Evolutionary conservation across 2,797 vertebrate species (phyloP), one percentile per base, ranked within the genome.

Genomic region (Acomys russatus): DNA sequence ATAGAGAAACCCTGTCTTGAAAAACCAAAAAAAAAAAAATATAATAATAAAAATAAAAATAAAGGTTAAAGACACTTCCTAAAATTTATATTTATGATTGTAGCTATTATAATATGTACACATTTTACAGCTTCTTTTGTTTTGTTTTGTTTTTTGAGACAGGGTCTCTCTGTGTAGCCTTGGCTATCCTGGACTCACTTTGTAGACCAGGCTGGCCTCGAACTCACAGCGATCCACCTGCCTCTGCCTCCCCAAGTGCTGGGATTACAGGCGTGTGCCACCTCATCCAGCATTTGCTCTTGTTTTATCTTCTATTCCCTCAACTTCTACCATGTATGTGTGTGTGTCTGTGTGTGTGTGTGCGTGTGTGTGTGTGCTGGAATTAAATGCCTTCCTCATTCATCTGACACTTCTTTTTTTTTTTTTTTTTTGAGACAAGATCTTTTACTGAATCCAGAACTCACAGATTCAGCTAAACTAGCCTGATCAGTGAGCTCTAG

Each of bases 71-170:
- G 64, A 74, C 17, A 84, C 63, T 71, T 93, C 70, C 86, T 92
- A 80, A 73, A 70, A 88, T 88, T 86, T 82, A 44, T 94, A 88
- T 88, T 86, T 82, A 44, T 94, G 77, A 77, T 82, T 63, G 3
- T 95, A 83, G 66, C 38, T 44, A 44, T 44, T 44, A 83, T 38
- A 78, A 73, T 35, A 35, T 88, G 54, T 0, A 28, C 66, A 70
- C 0, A 38, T 94, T 91, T 88, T 92, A 74, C 2, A 74, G 23
- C 73, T 93, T 90, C 7, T 25, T 83, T n/a, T n/a, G n/a, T n/a
- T n/a, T 44, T 44, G 3, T 44, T 44, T 44, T 3, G 44, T 44
- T 44, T 44, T 44, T 44, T 4, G 4, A 44, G 44, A 44, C 44
- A 44, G 44, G 44, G 44, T 44, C 4, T 44, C 44, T 44, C 44